Evolutionary conservation across 2,113 vertebrate genomes (phyloP), one percentile per base, ranked within the genome.

Genomic region (Myxocyprinus asiaticus): DNA sequence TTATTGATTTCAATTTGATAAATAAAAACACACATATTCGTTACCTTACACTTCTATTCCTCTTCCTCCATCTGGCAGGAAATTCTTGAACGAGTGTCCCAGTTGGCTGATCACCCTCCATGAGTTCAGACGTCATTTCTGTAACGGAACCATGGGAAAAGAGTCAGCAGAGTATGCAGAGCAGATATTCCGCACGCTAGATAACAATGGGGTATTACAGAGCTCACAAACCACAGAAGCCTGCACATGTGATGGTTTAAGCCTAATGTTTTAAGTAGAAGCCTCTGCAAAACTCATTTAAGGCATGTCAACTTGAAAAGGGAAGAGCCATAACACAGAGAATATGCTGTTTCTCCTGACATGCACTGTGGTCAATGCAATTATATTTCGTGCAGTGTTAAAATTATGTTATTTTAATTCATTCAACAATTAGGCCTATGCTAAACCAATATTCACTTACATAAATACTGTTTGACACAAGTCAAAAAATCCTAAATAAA

Each of bases 61-160:
- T 22, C 33, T 53, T 83, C 1, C 22, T 33, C 22, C 1, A 17
- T 81, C 11, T 75, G 7, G 8, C 68, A 92, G 92, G 82, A 93
- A 89, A 76, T 94, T 93, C 68, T 89, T 93, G 2, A 79, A 53
- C 47, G 85, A 91, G 86, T 92, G 83, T 83, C 88, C 87, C 61
- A 91, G 88, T 82, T 86, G 87, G 4, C 80, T 89, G 76, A 93
- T 91, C 83, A 90, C 87, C 4, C 82, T 93, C 22, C 86, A 91
- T 71, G 84, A 88, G 78, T 91, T 94, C 85, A 86, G 86, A 62
- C 89, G 88, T 2, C 88, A 92, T 86, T 94, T 94, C 86, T 92
- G 82, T 15, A 74, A 91, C 6, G 82, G 67, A 55, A 92, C 92
- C 11, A 89, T 81, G 17, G 91, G 91, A 80, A 86, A 80, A 4